Evolutionary conservation across 2,113 vertebrate genomes (phyloP).

Genomic region (Anolis sagrei): DNA sequence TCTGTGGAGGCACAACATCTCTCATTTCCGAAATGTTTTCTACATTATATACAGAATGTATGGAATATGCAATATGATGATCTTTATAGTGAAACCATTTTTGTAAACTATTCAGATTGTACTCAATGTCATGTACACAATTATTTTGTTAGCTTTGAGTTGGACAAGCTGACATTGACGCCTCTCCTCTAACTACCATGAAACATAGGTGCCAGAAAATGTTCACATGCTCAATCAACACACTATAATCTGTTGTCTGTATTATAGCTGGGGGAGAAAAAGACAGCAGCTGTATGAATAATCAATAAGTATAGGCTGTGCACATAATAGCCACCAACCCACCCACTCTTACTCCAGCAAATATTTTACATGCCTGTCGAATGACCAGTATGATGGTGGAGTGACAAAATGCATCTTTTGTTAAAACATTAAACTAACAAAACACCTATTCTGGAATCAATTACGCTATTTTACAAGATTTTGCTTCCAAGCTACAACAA

Average conservation of each 20-base stretch:
- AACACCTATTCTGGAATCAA: conserved; percentile 22
- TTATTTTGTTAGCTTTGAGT: conserved; percentile 16
- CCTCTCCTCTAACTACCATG: conserved; percentile 28
- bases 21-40: neutral
- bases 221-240: conserved; percentile 43
- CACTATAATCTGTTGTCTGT: conserved; percentile 6
- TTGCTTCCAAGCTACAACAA: conserved; percentile 32
- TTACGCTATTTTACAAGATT: conserved; percentile 38
- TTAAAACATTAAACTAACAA: conserved; percentile 8
- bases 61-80: neutral
- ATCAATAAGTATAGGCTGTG: conserved; percentile 44
- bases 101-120: neutral
- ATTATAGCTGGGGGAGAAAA: conserved; percentile 30
- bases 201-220: conserved; percentile 30
- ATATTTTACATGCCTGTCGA: conserved; percentile 48
- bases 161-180: neutral
- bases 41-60: neutral
- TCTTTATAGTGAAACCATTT: neutral
- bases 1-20: no score
- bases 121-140: neutral
- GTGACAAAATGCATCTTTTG: conserved; percentile 4
- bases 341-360: conserved; percentile 48
- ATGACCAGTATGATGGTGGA: conserved; percentile 10
- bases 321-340: conserved; percentile 34
- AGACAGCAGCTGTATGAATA: conserved; percentile 42